Percentiles rank a stretch among this genome's conserved stretches.
Evolutionary conservation across 2,797 vertebrate species (phyloP).

Genomic region (Siniperca scherzeri): DNA sequence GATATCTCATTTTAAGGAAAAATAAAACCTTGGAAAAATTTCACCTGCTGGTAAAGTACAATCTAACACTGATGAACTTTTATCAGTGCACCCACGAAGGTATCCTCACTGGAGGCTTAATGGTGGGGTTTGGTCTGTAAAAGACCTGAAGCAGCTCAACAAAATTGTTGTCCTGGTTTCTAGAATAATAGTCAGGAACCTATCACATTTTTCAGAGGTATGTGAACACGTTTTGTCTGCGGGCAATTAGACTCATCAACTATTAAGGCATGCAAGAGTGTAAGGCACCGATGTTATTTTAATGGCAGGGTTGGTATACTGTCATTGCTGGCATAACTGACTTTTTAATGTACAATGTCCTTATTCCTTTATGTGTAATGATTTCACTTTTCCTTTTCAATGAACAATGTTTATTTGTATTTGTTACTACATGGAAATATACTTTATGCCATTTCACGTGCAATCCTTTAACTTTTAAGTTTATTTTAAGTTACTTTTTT

Average conservation of each 20-base stretch:
- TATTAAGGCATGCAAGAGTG: not conserved
- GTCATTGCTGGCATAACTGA: not conserved
- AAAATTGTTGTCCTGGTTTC: constrained; percentile 8
- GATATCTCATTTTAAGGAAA: constrained; percentile 17
- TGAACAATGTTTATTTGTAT: not conserved
- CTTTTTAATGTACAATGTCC: constrained; percentile 12
- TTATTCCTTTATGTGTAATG: not conserved
- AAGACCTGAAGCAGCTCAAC: constrained; percentile 12
- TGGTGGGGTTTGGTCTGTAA: constrained; percentile 10
- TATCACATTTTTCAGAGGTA: constrained; percentile 10
- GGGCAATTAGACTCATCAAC: constrained; percentile 5
- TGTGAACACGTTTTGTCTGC: not conserved
- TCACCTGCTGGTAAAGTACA: constrained; percentile 27
- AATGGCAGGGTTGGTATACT: constrained; percentile 12
- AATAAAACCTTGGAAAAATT: constrained; percentile 53
- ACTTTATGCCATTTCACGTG: not conserved
- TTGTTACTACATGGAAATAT: not conserved
- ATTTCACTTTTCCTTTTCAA: not conserved
- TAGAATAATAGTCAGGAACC: constrained; percentile 6
- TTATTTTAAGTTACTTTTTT: not conserved
- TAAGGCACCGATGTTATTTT: constrained; percentile 6
- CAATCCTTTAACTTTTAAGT: not conserved
- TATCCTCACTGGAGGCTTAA: constrained; percentile 8
- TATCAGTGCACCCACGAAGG: constrained; percentile 21
- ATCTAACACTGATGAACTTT: constrained; percentile 42